Evolutionary conservation across 2,797 vertebrate genomes (phyloP).

Genomic region (Anomalospiza imberbis): DNA sequence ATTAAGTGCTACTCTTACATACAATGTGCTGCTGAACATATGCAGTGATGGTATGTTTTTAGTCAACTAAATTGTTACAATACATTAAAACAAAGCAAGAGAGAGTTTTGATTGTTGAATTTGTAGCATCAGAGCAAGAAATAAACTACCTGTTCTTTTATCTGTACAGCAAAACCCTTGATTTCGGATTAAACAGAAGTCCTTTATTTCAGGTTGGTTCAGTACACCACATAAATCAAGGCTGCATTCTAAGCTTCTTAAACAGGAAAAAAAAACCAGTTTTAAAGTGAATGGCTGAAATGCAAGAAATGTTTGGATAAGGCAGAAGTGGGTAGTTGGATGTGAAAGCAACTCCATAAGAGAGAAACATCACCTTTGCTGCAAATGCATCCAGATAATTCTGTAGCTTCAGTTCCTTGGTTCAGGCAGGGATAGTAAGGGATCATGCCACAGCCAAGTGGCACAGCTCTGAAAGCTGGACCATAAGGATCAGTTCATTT

Average conservation of each 20-base stretch:
- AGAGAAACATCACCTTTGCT: not conserved
- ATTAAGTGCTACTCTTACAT: not conserved
- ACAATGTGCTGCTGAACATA: not conserved
- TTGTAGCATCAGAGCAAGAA: not conserved
- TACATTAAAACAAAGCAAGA: not conserved
- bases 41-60: not conserved
- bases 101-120: not conserved
- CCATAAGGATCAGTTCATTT: not conserved
- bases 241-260: not conserved
- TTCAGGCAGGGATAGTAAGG: not conserved
- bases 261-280: not conserved
- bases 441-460: not conserved
- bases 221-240: not conserved
- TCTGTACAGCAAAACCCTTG: not conserved
- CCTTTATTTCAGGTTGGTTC: not conserved
- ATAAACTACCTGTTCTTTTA: not conserved
- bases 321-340: not conserved
- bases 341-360: not conserved
- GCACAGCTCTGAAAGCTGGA: not conserved
- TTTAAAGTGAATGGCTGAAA: not conserved
- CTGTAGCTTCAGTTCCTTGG: not conserved
- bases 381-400: not conserved
- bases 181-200: not conserved
- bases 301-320: not conserved
- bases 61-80: not conserved